phyloP scores from a whole-genome alignment of 2,797 vertebrate genomes.

The Catostomus latipinnis region DNA sequence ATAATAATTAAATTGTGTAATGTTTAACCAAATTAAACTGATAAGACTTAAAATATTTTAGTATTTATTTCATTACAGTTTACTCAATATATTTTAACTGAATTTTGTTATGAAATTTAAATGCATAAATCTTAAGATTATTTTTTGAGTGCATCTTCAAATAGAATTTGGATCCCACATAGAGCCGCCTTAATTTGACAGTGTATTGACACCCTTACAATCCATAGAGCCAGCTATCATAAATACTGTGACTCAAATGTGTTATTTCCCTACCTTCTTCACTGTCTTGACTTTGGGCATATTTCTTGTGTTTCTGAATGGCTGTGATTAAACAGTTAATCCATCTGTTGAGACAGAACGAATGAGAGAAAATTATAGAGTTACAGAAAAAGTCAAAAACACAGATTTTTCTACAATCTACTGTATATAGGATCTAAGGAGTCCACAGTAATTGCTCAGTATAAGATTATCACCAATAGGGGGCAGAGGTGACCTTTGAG shows the following conservation, averaged over 20 bases:
- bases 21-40: no score
- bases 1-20: no score
- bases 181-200: no score
- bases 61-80: no score
- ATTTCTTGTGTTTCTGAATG: conserved; percentile 83
- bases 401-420: background rate
- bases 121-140: no score
- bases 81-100: no score
- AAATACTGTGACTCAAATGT: background rate
- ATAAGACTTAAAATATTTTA: no score
- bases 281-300: conserved; percentile 68
- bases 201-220: background rate
- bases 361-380: background rate
- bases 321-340: conserved; percentile 86
- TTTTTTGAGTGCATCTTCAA: no score
- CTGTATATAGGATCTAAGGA: no score
- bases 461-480: conserved; percentile 54
- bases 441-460: background rate
- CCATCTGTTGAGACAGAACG: conserved; percentile 80
- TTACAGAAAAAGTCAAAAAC: background rate
- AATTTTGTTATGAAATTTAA: no score
- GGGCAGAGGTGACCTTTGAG: conserved; percentile 61
- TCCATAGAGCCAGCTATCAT: background rate
- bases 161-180: no score
- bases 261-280: conserved; percentile 83